Evolutionary conservation across 2,888 invertebrate species (phyloP), one percentile per base, ranked within the genome.

Genomic region (Geophilus truncorum): DNA sequence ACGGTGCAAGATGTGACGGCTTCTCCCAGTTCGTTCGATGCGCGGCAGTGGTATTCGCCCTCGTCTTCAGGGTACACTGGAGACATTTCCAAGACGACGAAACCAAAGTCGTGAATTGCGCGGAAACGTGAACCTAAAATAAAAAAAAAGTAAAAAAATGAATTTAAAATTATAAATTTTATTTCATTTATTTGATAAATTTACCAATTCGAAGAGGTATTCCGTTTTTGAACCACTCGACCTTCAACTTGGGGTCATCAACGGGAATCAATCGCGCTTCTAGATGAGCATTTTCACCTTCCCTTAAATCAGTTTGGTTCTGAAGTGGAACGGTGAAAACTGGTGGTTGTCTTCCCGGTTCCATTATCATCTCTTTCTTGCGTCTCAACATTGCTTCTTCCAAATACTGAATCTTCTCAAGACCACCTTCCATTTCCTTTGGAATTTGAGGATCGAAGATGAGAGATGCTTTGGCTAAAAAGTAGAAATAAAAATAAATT

Each of bases 81-180:
- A 9, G 96, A 94, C 84, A 98, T 97, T 90, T 98, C 98, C 83
- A 98, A 90, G 84, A 98, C 96, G 32, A 97, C 97, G 86, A 97
- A 97, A 81, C 98, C 98, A 88, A 98, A 98, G 89, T 98, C 98
- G 86, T 96, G 95, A 92, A 97, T 96, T 34, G 97, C 97, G 83
- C 97, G 93, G 90, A 97, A 96, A 84, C 97, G 91, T 10, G 96
- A 95, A 81, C 97, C 96, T 76, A 94, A 23, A 81, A 81, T 77
- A 70, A 28, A 76, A 34, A 34, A 34, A 7, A 9, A 7, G 9
- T 34, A 23, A 62, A 7, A 62, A 7, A 7, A 62, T 6, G 12
- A 18, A 62, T 62, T 7, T 7, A 62, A 7, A 23, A 18, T 7
- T 21, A 62, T 4, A 23, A 18, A 7, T 4, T 62, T 18, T 7